Percentiles rank a stretch among this genome's conserved stretches.
Conservation (phyloP, 2,888 invertebrate genomes). For the Theodoxus fluviatilis region DNA sequence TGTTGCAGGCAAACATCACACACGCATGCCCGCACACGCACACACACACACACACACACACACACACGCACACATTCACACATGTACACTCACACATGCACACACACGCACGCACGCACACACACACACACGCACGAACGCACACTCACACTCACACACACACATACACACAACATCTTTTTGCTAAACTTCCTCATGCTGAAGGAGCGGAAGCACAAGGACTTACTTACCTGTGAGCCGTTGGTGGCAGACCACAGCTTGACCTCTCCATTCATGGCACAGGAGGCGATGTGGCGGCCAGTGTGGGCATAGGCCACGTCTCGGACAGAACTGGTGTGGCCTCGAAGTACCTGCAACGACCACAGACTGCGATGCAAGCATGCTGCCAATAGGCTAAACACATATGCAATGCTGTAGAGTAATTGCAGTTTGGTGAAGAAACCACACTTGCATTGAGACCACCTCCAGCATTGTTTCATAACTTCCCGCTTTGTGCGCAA, state of each 20-base stretch:
- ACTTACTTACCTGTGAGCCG: conserved; percentile 58
- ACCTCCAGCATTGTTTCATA: background rate
- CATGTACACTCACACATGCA: too few relatives aligned
- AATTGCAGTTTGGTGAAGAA: background rate
- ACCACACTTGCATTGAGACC: background rate
- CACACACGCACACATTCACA: too few relatives aligned
- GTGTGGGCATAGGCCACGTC: conserved; percentile 61
- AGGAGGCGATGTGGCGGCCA: conserved; percentile 62
- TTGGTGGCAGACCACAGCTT: conserved; percentile 62
- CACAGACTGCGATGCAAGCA: background rate
- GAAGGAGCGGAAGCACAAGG: too few relatives aligned
- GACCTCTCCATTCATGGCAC: conserved; percentile 63
- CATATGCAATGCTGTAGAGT: background rate
- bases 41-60: too few relatives aligned
- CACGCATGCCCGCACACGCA: too few relatives aligned
- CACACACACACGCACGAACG: too few relatives aligned
- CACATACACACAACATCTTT: too few relatives aligned
- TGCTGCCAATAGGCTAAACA: background rate
- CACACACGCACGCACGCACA: too few relatives aligned
- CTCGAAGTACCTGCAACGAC: conserved; percentile 57
- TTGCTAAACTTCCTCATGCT: too few relatives aligned
- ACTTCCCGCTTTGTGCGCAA: too few relatives aligned
- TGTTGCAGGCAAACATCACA: too few relatives aligned
- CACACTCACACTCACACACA: too few relatives aligned
- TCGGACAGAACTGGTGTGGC: conserved; percentile 61